Evolutionary conservation across 2,888 invertebrate genomes (phyloP).

Genomic region (Cephus pygmeus): DNA sequence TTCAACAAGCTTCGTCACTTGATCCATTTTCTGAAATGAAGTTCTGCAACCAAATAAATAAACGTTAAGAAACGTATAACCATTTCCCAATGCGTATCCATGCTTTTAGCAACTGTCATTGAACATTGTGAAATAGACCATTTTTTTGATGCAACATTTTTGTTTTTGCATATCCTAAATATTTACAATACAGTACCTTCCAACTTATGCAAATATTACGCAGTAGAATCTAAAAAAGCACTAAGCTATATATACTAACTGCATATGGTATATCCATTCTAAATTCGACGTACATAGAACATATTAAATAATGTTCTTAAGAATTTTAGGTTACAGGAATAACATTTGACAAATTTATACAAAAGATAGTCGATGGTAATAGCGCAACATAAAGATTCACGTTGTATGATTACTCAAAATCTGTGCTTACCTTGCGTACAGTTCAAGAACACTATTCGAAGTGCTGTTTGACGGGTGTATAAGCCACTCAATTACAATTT

Average conservation of each 20-base stretch:
- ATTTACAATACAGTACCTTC: neutral
- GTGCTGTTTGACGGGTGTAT: slow-evolving; percentile 39
- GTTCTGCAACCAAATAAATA: slow-evolving; percentile 24
- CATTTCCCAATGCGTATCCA: neutral
- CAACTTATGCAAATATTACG: neutral
- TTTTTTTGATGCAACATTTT: neutral
- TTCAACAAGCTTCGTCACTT: slow-evolving; percentile 93
- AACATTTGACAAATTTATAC: neutral
- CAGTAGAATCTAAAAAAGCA: neutral
- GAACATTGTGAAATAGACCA: neutral
- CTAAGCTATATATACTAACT: neutral
- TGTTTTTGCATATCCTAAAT: neutral
- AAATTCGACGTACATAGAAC: neutral
- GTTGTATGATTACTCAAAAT: neutral
- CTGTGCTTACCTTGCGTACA: slow-evolving; percentile 37
- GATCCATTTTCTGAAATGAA: slow-evolving; percentile 82
- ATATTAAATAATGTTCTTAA: neutral
- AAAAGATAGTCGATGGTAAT: neutral
- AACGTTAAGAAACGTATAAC: slow-evolving; percentile 6
- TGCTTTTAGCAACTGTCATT: neutral
- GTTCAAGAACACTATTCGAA: slow-evolving; percentile 30
- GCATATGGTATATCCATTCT: neutral
- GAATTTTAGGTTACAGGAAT: neutral
- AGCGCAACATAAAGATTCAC: neutral
- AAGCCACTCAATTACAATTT: slow-evolving; percentile 16